Base-by-base conservation (phyloP, 2,888 invertebrate species). In the Lordiphosa fenestrarum region DNA sequence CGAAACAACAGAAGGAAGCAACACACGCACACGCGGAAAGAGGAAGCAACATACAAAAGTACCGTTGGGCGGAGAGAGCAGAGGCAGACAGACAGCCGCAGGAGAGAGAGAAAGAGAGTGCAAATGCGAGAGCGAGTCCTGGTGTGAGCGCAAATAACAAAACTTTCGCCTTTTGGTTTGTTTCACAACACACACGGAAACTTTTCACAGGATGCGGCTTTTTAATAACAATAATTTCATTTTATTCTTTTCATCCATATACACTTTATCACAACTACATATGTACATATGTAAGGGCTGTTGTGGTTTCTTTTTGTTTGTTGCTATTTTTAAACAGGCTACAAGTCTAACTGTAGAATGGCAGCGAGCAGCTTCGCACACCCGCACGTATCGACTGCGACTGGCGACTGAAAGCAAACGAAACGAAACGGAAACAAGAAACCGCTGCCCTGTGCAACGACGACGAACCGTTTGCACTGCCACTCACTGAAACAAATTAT, bases 201-300 rank as follows among this genome's bases (percentile, higher is more conserved):
- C 62, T 78, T 71, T 69, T 66, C 53, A 69, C 66, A 77, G 75
- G 78, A 82, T 77, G 82, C 77, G 82, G 77, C 75, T 38, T 38
- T 44, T 64, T 37, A 44, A 37, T 39, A 33, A 15, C 12, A 1
- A 42, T 37, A 25, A 35, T 37, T 33, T 49, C 25, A 56, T 30
- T 10, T 13, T 39, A 46, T 37, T 15, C 15, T 35, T 41, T 37
- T 23, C 42, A 41, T 46, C 23, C 25, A 41, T 23, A 38, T 19
- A 37, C 50, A 48, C 19, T 40, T 40, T 25, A 25, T 25, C 6
- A 49, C 37, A 41, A 33, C 47, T 25, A n/a, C 40, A 56, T 12
- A 35, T 42, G 36, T 47, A 15, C 15, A 15, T 15, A 35, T 44
- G 41, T 41, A n/a, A 41, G 10, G 60, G 59, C 25, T 69, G 47